These are phyloP conservation scores for Solenopsis fugax DNA, from an alignment of 1,140 invertebrate genomes.

Conservation along the genomic window DNA sequence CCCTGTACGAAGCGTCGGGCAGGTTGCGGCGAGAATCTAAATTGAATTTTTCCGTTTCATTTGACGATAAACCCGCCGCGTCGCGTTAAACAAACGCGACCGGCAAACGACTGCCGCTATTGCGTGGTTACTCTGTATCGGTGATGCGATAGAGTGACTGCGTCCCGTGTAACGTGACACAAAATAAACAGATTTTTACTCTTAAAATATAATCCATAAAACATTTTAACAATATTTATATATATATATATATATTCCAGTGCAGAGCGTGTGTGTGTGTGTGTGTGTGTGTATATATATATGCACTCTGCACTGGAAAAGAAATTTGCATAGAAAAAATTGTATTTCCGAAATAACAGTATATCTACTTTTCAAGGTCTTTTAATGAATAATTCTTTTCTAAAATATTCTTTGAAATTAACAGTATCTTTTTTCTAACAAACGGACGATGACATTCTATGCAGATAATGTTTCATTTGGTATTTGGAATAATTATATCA, in stretches of 20 bases:
- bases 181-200: not conserved
- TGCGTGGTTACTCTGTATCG: not conserved
- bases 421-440: too few species aligned
- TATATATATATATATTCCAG: too few species aligned
- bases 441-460: too few species aligned
- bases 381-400: too few species aligned
- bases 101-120: constrained; percentile 24
- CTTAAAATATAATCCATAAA: not conserved
- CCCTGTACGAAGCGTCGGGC: not conserved
- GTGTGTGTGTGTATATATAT: too few species aligned
- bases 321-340: too few species aligned
- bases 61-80: constrained; percentile 74
- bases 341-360: too few species aligned
- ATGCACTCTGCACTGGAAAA: not conserved
- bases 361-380: too few species aligned
- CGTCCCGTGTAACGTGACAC: not conserved
- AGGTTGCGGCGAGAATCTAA: constrained; percentile 67
- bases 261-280: too few species aligned
- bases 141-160: not conserved
- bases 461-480: too few species aligned
- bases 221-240: not conserved
- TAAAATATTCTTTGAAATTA: too few species aligned
- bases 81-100: constrained; percentile 72
- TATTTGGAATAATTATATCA: too few species aligned
- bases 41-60: constrained; percentile 80